Evolutionary conservation across 2,113 vertebrate genomes (phyloP).

Genomic region (Sylvia atricapilla): DNA sequence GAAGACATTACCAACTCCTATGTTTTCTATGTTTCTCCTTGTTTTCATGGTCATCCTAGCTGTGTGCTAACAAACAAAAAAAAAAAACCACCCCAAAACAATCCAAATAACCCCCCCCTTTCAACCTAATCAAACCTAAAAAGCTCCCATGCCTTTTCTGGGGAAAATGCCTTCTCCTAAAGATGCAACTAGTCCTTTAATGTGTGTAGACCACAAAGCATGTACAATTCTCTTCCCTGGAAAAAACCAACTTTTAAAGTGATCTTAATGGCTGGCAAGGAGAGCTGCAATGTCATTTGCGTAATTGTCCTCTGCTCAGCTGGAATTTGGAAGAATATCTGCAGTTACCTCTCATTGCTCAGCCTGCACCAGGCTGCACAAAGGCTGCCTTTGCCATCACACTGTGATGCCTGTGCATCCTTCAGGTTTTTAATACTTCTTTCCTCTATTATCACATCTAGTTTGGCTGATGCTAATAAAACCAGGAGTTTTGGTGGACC

Average conservation of each 20-base stretch:
- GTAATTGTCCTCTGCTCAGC: conserved; percentile 10
- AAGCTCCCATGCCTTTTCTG: neutral
- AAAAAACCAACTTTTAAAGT: neutral
- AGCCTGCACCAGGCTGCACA: neutral
- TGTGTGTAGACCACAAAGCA: neutral
- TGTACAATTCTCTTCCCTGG: neutral
- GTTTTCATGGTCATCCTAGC: neutral
- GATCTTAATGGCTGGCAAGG: neutral
- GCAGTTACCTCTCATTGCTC: conserved; percentile 1
- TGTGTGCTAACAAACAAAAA: neutral
- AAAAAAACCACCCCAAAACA: neutral
- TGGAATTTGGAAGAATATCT: conserved; percentile 7
- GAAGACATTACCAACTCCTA: neutral
- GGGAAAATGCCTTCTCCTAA: neutral
- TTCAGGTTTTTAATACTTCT: neutral
- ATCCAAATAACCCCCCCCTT: neutral
- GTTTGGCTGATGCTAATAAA: neutral
- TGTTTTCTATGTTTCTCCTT: neutral
- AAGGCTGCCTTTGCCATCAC: neutral
- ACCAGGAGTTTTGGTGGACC: neutral
- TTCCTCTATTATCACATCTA: neutral
- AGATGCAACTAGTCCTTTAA: neutral
- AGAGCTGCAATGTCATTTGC: conserved; percentile 5
- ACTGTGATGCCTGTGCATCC: neutral
- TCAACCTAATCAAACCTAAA: neutral